Percentiles rank a stretch among this genome's conserved stretches.
Evolutionary conservation across 2,888 invertebrate species (phyloP).

Genomic region (Leptopilina drosophilae): DNA sequence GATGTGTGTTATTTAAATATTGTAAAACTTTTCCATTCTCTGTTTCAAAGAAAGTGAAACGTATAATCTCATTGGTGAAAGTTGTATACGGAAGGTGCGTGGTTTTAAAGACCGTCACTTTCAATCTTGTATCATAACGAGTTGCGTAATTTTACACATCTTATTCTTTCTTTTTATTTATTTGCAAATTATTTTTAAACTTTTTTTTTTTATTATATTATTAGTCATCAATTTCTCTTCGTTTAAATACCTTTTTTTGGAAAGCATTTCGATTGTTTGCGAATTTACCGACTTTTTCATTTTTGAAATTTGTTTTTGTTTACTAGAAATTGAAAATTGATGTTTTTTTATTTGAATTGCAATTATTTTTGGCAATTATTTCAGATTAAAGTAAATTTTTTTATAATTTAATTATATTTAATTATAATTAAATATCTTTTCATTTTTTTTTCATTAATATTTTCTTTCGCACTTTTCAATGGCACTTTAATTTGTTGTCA

Average conservation of each 20-base stretch:
- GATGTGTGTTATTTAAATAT: not conserved
- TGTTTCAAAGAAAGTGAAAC: slow-evolving; percentile 69
- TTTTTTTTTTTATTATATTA: not conserved
- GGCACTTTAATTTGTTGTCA: too few relatives aligned
- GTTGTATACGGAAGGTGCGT: slow-evolving; percentile 67
- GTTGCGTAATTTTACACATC: slow-evolving; percentile 25
- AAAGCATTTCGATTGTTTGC: not conserved
- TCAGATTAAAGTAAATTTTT: too few relatives aligned
- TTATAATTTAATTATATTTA: too few relatives aligned
- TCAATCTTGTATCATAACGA: slow-evolving; percentile 5
- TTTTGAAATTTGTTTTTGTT: too few relatives aligned
- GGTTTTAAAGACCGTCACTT: slow-evolving; percentile 26
- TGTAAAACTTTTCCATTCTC: slow-evolving; percentile 47
- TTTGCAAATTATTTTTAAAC: not conserved
- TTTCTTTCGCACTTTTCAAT: too few relatives aligned
- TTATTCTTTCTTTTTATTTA: not conserved
- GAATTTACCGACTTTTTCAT: not conserved
- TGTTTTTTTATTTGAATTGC: too few relatives aligned
- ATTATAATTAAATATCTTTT: too few relatives aligned
- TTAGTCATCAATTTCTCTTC: not conserved
- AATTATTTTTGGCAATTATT: too few relatives aligned
- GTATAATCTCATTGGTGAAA: slow-evolving; percentile 69
- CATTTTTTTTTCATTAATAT: too few relatives aligned
- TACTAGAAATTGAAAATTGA: too few relatives aligned
- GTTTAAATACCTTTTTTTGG: not conserved